These are phyloP conservation scores for Odontamblyopus rebecca DNA, from an alignment of 2,797 vertebrate genomes.

Conservation along the genomic window DNA sequence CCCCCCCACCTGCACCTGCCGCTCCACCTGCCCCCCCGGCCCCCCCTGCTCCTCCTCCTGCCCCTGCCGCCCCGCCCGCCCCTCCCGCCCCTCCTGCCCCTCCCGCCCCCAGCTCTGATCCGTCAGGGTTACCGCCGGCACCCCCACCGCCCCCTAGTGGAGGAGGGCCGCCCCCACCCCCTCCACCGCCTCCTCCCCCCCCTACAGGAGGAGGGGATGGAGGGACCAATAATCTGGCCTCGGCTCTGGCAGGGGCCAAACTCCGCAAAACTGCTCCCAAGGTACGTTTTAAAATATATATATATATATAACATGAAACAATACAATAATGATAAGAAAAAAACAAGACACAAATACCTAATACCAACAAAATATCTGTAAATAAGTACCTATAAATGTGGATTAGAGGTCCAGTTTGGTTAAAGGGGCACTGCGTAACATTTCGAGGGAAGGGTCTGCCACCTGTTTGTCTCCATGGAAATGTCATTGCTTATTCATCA, in stretches of 20 bases:
- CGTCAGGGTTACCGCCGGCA: conserved; percentile 57
- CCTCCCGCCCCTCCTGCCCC: conserved; percentile 41
- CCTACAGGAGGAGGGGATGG: conserved; percentile 48
- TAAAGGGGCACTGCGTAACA: too few species aligned
- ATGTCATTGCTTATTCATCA: too few species aligned
- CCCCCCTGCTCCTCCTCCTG: conserved; percentile 32
- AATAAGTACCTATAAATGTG: too few species aligned
- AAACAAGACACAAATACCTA: too few species aligned
- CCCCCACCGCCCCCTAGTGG: conserved; percentile 63
- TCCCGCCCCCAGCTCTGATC: conserved; percentile 42
- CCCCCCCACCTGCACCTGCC: conserved; percentile 27
- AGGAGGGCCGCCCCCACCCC: conserved; percentile 57
- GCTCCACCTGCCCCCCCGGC: conserved; percentile 46
- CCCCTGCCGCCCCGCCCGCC: conserved; percentile 32
- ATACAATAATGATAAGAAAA: too few species aligned
- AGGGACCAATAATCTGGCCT: conserved; percentile 67
- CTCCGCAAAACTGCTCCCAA: conserved; percentile 79
- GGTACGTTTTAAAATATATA: conserved; percentile 60
- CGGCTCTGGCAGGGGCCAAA: conserved; percentile 84
- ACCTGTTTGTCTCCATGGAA: too few species aligned
- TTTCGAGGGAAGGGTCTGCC: too few species aligned
- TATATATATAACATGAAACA: too few species aligned
- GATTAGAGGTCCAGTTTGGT: too few species aligned
- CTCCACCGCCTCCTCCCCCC: conserved; percentile 42
- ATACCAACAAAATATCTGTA: too few species aligned